phyloP scores from a whole-genome alignment of 1,140 invertebrate genomes.

The Caenorhabditis latens region DNA sequence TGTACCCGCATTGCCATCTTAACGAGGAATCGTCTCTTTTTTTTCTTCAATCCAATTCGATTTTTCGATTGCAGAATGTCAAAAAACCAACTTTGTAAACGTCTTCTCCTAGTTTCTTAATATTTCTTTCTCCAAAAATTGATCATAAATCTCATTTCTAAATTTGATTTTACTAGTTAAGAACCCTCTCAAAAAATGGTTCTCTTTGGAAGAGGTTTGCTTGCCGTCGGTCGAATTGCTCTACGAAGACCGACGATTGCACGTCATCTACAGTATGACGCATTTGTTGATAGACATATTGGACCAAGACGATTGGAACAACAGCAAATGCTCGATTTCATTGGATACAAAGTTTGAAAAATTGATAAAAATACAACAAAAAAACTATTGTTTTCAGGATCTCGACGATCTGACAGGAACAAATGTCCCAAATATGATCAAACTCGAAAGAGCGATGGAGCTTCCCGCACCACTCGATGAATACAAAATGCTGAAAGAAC shows the following conservation, averaged over 20 bases:
- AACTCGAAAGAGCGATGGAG: constrained; percentile 68
- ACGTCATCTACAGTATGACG: constrained; percentile 71
- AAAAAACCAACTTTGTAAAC: background rate
- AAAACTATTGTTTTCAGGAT: constrained; percentile 70
- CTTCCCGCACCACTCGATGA: constrained; percentile 73
- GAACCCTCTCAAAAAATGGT: constrained; percentile 44
- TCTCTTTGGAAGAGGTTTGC: constrained; percentile 52
- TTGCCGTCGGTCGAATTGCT: constrained; percentile 15
- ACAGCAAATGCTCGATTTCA: constrained; percentile 75
- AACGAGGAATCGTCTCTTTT: background rate
- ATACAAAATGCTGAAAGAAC: constrained; percentile 73
- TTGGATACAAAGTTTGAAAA: constrained; percentile 74
- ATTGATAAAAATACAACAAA: background rate
- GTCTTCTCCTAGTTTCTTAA: background rate
- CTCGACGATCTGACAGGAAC: constrained; percentile 74
- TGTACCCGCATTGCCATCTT: constrained; percentile 8
- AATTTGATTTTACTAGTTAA: background rate
- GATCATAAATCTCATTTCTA: too few relatives aligned
- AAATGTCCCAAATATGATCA: constrained; percentile 75
- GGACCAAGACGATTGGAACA: constrained; percentile 75
- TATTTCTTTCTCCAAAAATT: background rate
- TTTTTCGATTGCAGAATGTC: background rate
- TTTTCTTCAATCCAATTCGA: background rate
- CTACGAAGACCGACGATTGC: background rate
- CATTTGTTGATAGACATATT: constrained; percentile 75